Evolutionary conservation across 2,797 vertebrate species (phyloP), one percentile per base, ranked within the genome.

Genomic region (Remorina albescens): DNA sequence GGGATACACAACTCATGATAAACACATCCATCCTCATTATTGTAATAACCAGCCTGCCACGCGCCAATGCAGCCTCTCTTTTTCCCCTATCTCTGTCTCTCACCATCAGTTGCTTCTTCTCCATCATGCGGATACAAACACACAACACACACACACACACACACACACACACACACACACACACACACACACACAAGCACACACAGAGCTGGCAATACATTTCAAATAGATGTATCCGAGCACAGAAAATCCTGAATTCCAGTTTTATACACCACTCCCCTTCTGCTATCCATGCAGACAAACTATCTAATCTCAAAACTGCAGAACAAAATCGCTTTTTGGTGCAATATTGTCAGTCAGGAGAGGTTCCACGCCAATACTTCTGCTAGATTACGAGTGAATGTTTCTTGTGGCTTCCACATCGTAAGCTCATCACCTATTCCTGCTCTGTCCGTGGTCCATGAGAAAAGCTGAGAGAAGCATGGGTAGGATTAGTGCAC

Each of bases 11-110:
- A 81, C 73, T 84, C 82, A 88, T 83, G 84, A 93, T 92, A 87
- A 92, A 92, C 91, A 89, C 87, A 92, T 93, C 89, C 88, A 89
- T 92, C 89, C 87, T 92, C 89, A 92, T 92, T 91, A 92, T 79
- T 85, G 79, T 86, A 89, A 89, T 90, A 89, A 90, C 84, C 85
- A 54, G 57, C 50, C 82, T 84, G 80, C 78, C 73, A 91, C 50
- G 87, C 88, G 85, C 77, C 76, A 78, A 25, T 84, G 88, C 83
- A 78, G 76, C 70, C 63, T 71, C 75, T 81, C 83, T 78, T 63
- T 28, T 13, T 61, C 47, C 42, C 41, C 60, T 56, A 58, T 79
- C 75, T 64, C 66, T 58, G 66, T 41, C 74, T 74, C 76, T 76
- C 70, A 58, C 74, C 60, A 81, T 56, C 4, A 25, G 50, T 59